These are phyloP conservation scores for Takifugu flavidus DNA, from an alignment of 2,113 vertebrate species.

Conservation along the genomic window DNA sequence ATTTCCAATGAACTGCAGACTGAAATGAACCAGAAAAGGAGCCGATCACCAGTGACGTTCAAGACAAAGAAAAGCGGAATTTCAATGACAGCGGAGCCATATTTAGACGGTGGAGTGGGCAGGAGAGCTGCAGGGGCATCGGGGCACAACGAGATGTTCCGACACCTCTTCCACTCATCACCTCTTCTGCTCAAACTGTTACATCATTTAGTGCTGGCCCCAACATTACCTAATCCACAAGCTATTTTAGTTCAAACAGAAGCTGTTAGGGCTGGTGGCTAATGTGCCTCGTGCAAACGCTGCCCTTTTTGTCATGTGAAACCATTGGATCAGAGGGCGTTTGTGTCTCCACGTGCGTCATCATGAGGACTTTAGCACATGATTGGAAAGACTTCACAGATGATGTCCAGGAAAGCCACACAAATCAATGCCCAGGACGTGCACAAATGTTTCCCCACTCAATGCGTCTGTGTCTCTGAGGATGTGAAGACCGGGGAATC, in stretches of 20 bases:
- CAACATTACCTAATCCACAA: constrained; percentile 1
- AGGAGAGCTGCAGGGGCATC: constrained; percentile 16
- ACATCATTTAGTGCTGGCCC: constrained; percentile 21
- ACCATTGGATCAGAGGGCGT: constrained; percentile 28
- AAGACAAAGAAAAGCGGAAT: constrained; percentile 19
- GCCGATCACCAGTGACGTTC: constrained; percentile 6
- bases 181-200: constrained; percentile 8
- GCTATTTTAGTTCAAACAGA: constrained; percentile 15
- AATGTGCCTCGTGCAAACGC: constrained; percentile 38
- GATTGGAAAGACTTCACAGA: constrained; percentile 28
- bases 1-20: not conserved
- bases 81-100: constrained; percentile 42
- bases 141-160: constrained; percentile 21
- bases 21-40: no score
- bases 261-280: constrained; percentile 32
- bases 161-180: constrained; percentile 5
- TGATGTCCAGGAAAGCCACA: constrained; percentile 12
- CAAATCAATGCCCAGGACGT: constrained; percentile 26
- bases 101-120: constrained; percentile 50
- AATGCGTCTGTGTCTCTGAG: not conserved
- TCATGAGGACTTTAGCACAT: constrained; percentile 32
- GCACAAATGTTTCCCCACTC: constrained; percentile 4
- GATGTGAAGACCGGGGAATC: not conserved
- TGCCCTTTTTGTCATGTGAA: constrained; percentile 17
- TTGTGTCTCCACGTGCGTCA: constrained; percentile 15